Conservation (phyloP, 2,888 invertebrate genomes). For the Eupithecia dodoneata region DNA sequence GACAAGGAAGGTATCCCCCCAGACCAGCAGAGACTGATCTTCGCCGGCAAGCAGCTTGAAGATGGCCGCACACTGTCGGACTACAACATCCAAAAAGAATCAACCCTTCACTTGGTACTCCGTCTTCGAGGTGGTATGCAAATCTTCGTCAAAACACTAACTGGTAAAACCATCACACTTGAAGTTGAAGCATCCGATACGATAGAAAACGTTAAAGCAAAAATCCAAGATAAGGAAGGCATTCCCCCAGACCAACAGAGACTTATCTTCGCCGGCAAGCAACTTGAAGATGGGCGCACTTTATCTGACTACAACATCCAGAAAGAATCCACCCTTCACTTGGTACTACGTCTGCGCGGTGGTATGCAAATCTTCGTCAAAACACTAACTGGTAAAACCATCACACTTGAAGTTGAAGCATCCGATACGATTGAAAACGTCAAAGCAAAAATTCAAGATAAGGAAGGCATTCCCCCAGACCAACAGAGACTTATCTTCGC, state of each 20-base stretch:
- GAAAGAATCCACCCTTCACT: constrained; percentile 42
- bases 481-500: constrained; percentile 44
- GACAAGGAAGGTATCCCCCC: constrained; percentile 46
- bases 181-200: constrained; percentile 45
- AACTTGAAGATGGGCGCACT: constrained; percentile 44
- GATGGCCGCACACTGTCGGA: constrained; percentile 43
- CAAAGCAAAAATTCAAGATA: constrained; percentile 44
- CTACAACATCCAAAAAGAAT: constrained; percentile 46
- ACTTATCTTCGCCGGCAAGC: constrained; percentile 45
- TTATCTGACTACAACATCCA: constrained; percentile 45
- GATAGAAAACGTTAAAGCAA: constrained; percentile 43
- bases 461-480: constrained; percentile 45
- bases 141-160: constrained; percentile 44
- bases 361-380: constrained; percentile 48
- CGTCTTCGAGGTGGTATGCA: constrained; percentile 47
- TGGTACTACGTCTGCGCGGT: constrained; percentile 42
- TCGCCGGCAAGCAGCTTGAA: constrained; percentile 44
- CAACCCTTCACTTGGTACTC: constrained; percentile 41
- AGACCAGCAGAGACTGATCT: constrained; percentile 44
- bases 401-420: constrained; percentile 42
- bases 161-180: constrained; percentile 41
- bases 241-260: constrained; percentile 46
- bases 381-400: constrained; percentile 44
- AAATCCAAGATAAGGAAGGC: constrained; percentile 46
- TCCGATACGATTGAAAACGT: constrained; percentile 45